Base-by-base conservation (phyloP, 2,113 vertebrate species). In the Coptodon bakossiorum region DNA sequence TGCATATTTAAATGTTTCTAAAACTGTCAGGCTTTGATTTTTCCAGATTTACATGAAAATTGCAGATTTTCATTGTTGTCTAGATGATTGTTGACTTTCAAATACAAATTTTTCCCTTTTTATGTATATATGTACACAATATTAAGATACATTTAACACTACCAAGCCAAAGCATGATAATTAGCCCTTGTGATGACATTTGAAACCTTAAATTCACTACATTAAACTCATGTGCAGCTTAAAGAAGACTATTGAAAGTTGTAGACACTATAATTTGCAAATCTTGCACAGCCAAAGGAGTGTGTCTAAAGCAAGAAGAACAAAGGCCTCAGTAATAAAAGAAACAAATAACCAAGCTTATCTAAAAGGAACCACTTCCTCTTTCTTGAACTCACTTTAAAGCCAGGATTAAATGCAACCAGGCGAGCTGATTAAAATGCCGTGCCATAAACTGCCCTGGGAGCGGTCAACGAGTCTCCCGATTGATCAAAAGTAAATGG, bases 401-500 rank as follows among this genome's bases (percentile, higher is more conserved):
- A 19, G 34, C 31, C 14, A 22, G 36, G 1, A 40, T 22, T 78
- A 68, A 90, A 84, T 9, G 22, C 52, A 84, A 34, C 22, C 54
- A 79, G 24, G 36, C 8, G 9, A 52, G 45, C 12, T 22, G 45
- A 71, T 86, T 84, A 24, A 52, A 76, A 87, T 83, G 56, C 59
- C 9, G 19, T 82, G 10, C 63, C 63, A 52, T 53, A 12, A 56
- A 29, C 22, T 9, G 78, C 83, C 52, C n/a, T 5, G 22, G 11
- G 54, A 57, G 50, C 2, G 4, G 61, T 7, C 80, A 31, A 5
- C 57, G 13, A n/a, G 27, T 22, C 71, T 50, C 24, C 14, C 71
- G 13, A 81, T 40, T 43, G 73, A 84, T 79, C 82, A 45, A 80
- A 29, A 80, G 83, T 79, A 82, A 90, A 88, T 88, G 11, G 73